These are phyloP conservation scores for Cydia pomonella DNA, from an alignment of 1,140 invertebrate genomes.

Conservation along the genomic window DNA sequence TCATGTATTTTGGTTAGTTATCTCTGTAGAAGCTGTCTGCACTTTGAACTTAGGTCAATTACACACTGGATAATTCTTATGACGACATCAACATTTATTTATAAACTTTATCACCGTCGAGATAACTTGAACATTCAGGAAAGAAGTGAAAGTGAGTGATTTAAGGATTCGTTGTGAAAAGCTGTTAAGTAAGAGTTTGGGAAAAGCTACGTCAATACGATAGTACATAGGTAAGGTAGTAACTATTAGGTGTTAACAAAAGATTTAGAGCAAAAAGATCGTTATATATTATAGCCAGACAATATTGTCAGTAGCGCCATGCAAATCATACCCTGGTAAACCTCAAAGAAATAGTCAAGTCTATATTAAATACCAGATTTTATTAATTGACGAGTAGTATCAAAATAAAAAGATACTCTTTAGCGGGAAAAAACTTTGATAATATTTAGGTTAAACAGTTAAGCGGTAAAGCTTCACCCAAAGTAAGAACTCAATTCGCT, in stretches of 20 bases:
- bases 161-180: constrained; percentile 12
- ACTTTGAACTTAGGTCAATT: constrained; percentile 32
- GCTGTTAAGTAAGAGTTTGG: constrained; percentile 8
- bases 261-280: background rate
- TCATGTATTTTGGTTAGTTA: background rate
- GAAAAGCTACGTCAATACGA: background rate
- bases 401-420: no score
- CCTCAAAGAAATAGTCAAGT: background rate
- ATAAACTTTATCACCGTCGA: constrained; percentile 23
- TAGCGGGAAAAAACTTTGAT: no score
- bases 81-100: constrained; percentile 42
- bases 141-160: constrained; percentile 26
- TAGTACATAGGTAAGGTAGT: background rate
- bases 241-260: background rate
- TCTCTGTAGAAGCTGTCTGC: constrained; percentile 26
- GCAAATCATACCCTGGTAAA: background rate
- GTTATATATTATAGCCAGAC: background rate
- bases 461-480: no score
- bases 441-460: no score
- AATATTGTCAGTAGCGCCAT: background rate
- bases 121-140: constrained; percentile 6
- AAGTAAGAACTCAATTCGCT: no score
- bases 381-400: no score
- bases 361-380: no score
- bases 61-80: constrained; percentile 52